Conservation (phyloP, 2,797 vertebrate genomes). For the Sebastes melanostomus region DNA sequence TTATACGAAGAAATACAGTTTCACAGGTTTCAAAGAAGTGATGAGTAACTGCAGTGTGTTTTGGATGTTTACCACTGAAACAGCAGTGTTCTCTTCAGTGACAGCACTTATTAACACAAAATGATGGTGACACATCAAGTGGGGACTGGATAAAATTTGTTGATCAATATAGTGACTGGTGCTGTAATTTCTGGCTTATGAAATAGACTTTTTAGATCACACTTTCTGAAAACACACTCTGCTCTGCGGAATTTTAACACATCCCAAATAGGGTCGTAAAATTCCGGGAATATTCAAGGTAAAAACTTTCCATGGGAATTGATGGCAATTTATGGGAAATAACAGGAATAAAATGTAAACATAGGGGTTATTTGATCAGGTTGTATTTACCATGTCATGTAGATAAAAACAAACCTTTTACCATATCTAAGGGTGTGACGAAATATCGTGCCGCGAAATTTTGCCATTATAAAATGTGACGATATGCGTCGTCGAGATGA, state of each 20-base stretch:
- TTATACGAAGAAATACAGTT: neutral
- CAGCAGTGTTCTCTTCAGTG: neutral
- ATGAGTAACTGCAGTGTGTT: neutral
- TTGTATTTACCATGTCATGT: neutral
- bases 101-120: neutral
- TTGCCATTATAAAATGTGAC: too few relatives aligned
- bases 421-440: too few relatives aligned
- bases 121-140: neutral
- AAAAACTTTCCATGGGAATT: neutral
- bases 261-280: too few relatives aligned
- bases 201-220: slow-evolving; percentile 5
- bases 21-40: neutral
- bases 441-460: too few relatives aligned
- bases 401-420: neutral
- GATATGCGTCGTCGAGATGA: too few relatives aligned
- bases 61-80: neutral
- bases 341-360: neutral
- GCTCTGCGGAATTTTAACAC: too few relatives aligned
- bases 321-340: neutral
- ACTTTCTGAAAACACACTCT: neutral
- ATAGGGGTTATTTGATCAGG: neutral
- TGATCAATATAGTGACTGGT: slow-evolving; percentile 15
- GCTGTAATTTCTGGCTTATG: neutral
- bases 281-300: neutral
- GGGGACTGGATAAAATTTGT: neutral